Evolutionary conservation across 2,113 vertebrate species (phyloP), one percentile per base, ranked within the genome.

Genomic region (Dunckerocampus dactyliophorus): DNA sequence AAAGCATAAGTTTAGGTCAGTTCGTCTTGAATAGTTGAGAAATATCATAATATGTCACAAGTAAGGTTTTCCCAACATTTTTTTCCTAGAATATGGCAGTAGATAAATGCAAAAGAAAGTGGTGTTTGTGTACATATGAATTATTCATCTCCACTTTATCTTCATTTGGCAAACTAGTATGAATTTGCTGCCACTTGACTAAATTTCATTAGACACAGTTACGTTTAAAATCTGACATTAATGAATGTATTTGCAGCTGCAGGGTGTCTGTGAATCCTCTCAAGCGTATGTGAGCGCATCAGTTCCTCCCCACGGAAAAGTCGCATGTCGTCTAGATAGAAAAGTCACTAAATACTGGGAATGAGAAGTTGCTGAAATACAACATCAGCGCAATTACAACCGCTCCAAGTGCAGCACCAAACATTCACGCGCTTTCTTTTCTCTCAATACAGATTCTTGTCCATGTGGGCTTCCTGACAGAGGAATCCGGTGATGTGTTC

Each of bases 401-500:
- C 3, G 2, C 19, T 9, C 15, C 43, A 45, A 37, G 6, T 56
- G 17, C 21, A 21, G 28, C 42, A 58, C 48, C 8, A 48, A 43
- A 76, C 17, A 59, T 54, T 15, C 6, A 21, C 42, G 46, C 7
- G 5, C n/a, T 34, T 51, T 47, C 24, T 24, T 37, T 49, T 16
- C 10, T 20, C 22, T 59, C 20, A 56, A 52, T 77, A 34, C 82
- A 99, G 97, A 92, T 99, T 80, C 83, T 99, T 3, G 86, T 99
- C 58, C 96, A 99, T 1, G 93, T 99, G 0, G 97, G 97, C 69
- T 98, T 99, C 83, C 90, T 99, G 88, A 98, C 96, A 0, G 97
- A 99, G 85, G 95, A 99, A 86, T 97, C 96, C 0, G 97, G 97
- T 17, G 96, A 98, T 0, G 94, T 98, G 34, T 99, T 99, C 91